These are phyloP conservation scores for Agrypnus murinus DNA, from an alignment of 2,888 invertebrate species.

Conservation along the genomic window DNA sequence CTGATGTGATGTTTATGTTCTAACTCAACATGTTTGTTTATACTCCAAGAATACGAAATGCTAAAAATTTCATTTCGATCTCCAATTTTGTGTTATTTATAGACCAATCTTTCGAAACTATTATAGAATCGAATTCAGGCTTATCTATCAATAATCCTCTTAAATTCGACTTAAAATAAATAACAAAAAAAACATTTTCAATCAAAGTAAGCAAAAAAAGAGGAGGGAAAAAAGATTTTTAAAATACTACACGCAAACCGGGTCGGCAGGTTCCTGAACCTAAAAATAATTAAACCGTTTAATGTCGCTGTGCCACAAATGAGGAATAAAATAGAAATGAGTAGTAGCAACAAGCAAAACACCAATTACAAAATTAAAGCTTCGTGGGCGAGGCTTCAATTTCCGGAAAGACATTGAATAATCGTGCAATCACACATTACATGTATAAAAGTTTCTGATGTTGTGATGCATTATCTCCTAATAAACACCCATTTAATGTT, in stretches of 20 bases:
- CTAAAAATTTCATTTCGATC: neutral
- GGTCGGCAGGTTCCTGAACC: conserved; percentile 26
- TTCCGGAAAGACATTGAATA: conserved; percentile 31
- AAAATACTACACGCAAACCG: neutral
- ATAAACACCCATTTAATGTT: neutral
- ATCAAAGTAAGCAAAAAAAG: no score
- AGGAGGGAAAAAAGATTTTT: no score
- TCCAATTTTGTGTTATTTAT: neutral
- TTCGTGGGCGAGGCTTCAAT: conserved; percentile 34
- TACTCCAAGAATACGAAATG: conserved; percentile 6
- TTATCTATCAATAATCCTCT: no score
- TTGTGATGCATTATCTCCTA: conserved; percentile 9
- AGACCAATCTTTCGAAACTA: no score
- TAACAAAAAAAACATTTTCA: no score
- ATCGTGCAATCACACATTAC: conserved; percentile 7
- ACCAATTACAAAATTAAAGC: conserved; percentile 35
- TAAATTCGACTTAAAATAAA: no score
- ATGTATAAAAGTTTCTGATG: neutral
- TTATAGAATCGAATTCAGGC: no score
- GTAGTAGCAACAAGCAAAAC: conserved; percentile 4
- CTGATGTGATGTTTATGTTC: conserved; percentile 41
- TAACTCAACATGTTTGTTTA: conserved; percentile 31
- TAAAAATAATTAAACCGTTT: conserved; percentile 19
- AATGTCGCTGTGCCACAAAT: neutral
- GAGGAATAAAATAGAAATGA: conserved; percentile 20